These are phyloP conservation scores for Phrynocephalus forsythii DNA, from an alignment of 2,797 vertebrate genomes.

Conservation along the genomic window DNA sequence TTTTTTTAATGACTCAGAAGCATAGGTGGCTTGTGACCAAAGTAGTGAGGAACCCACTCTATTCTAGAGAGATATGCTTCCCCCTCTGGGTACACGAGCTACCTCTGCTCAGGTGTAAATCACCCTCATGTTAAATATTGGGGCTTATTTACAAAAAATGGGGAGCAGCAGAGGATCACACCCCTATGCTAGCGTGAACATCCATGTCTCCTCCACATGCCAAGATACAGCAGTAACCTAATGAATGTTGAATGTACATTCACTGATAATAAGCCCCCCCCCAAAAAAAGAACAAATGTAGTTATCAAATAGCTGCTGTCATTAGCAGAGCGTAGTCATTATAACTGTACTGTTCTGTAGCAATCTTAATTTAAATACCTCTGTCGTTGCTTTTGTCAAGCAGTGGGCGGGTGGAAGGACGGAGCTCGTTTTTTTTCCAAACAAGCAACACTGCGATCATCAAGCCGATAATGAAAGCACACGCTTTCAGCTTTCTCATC, in stretches of 20 bases:
- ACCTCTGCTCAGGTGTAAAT: background rate
- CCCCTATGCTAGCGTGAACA: background rate
- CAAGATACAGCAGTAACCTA: constrained; percentile 16
- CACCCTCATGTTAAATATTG: background rate
- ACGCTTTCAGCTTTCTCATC: constrained; percentile 52
- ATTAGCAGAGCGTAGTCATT: constrained; percentile 38
- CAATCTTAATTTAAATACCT: constrained; percentile 61
- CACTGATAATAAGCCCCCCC: background rate
- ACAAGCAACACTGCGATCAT: background rate
- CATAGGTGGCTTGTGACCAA: no score
- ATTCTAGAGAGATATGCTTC: no score
- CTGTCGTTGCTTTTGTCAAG: constrained; percentile 43
- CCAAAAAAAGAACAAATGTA: constrained; percentile 26
- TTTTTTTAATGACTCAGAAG: no score
- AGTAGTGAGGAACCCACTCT: no score
- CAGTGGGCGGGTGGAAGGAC: background rate
- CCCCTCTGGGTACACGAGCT: background rate
- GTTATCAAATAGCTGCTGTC: constrained; percentile 47
- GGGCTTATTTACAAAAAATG: background rate
- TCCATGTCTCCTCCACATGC: background rate
- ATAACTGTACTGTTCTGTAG: constrained; percentile 1
- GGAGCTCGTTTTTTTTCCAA: constrained; percentile 35
- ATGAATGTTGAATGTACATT: constrained; percentile 10
- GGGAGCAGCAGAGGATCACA: background rate
- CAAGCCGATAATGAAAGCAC: constrained; percentile 25